These are phyloP conservation scores for Luidia sarsii DNA, from an alignment of 53 echinoderm and acorn worm genomes.

Conservation along the genomic window DNA sequence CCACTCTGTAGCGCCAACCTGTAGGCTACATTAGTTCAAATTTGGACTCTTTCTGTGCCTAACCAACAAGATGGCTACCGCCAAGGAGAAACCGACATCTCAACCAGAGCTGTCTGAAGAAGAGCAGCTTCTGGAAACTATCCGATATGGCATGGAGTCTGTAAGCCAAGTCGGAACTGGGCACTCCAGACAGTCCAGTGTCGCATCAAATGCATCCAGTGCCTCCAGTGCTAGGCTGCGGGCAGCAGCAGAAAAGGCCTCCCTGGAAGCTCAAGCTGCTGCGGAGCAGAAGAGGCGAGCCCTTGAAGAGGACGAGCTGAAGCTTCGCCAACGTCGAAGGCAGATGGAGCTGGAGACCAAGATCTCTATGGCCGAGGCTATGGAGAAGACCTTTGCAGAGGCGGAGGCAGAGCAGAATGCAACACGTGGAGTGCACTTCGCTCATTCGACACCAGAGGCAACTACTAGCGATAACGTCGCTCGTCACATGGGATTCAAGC, in stretches of 20 bases:
- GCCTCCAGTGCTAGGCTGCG: not conserved
- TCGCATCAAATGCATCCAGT: not conserved
- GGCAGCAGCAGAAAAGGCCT: not conserved
- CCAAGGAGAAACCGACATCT: too few species aligned
- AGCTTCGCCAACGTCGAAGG: not conserved
- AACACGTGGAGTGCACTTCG: too few species aligned
- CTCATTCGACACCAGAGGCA: too few species aligned
- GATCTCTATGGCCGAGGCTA: not conserved
- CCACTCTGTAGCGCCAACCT: too few species aligned
- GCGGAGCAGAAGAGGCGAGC: not conserved
- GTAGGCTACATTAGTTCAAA: too few species aligned
- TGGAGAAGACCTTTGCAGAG: slow-evolving; percentile 16
- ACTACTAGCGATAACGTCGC: too few species aligned
- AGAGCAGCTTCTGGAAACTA: not conserved
- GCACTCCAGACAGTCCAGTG: not conserved
- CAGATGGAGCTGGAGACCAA: not conserved
- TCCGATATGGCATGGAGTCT: not conserved
- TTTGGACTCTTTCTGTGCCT: too few species aligned
- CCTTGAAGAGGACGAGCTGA: slow-evolving; percentile 12
- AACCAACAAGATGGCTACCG: too few species aligned
- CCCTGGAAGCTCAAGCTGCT: too few species aligned
- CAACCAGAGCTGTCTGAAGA: too few species aligned
- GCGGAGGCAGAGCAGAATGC: too few species aligned
- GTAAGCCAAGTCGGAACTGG: not conserved
- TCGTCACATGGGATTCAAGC: not conserved